Base-by-base conservation (phyloP, 2,888 invertebrate species). In the Zaprionus obscuricornis region DNA sequence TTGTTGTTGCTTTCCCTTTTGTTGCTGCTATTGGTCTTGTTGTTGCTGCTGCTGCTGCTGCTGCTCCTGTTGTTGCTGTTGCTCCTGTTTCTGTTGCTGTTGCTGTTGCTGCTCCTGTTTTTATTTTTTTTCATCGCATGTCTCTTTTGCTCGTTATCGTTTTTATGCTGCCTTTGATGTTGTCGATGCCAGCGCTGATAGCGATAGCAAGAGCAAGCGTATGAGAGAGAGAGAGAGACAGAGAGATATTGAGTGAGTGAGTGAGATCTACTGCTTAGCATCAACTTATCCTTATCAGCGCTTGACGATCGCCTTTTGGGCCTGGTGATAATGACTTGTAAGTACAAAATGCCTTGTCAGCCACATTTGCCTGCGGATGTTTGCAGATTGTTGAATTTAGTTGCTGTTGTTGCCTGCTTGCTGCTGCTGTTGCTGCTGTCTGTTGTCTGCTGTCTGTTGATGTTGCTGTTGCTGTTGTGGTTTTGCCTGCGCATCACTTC, bases 261-360 rank as follows among this genome's bases (percentile, higher is more conserved):
- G 13, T 7, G 2, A 27, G 39, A 6, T 4, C 26, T 43, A 17
- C 17, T 43, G 24, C 27, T 26, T 47, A 50, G 66, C 66, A 37
- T 52, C n/a, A n/a, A n/a, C 36, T 68, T 57, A 66, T 52, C 66
- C 73, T 87, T 85, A 74, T 77, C 78, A 73, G 55, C 39, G 39
- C 50, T 43, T 47, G 57, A 63, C 74, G 72, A 87, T 84, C 88
- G 70, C 69, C 57, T 64, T 43, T 42, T 65, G 62, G 40, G 64
- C 64, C 74, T 78, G 85, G 87, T 87, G 88, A 88, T 88, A 88
- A 87, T 88, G 88, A 85, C 79, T 85, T 88, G 88, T 88, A 85
- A 79, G 79, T 84, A 88, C 87, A 88, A 88, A 88, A 88, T 88
- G 85, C 82, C 74, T 84, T 88, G 87, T 87, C 88, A 87, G 76